A percentile compares a stretch with the other conserved stretches of the same genome.
Evolutionary conservation across 2,797 vertebrate species (phyloP).

Genomic region (Pelochelys cantorii): DNA sequence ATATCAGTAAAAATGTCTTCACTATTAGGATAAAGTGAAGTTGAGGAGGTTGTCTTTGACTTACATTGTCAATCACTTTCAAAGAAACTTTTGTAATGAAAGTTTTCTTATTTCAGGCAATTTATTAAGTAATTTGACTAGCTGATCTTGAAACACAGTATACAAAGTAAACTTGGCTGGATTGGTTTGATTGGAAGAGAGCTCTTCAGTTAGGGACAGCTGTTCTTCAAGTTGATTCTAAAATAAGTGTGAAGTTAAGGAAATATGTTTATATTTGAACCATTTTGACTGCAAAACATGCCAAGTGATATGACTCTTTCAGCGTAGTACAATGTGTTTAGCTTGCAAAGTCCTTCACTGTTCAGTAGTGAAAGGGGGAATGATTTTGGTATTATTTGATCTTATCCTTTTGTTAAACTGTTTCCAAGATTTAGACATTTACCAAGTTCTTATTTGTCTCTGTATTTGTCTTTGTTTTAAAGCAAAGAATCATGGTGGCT

Average conservation of each 20-base stretch:
- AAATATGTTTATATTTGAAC: rapidly evolving
- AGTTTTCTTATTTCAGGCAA: background rate
- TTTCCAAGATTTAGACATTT: slow-evolving; percentile 1
- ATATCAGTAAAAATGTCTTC: no score
- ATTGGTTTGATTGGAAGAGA: background rate
- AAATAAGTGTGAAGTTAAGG: background rate
- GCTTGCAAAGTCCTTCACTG: background rate
- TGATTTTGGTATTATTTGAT: rapidly evolving
- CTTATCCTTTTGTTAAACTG: background rate
- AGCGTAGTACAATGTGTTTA: background rate
- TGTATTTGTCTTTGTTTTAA: slow-evolving; percentile 43
- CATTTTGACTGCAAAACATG: background rate
- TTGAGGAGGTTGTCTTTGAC: rapidly evolving
- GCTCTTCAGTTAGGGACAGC: background rate
- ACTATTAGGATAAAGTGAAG: no score
- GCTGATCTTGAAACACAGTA: slow-evolving; percentile 1
- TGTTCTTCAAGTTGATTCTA: background rate
- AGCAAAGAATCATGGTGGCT: slow-evolving; percentile 15
- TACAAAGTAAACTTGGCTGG: background rate
- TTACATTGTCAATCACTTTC: background rate
- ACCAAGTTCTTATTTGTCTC: slow-evolving; percentile 20
- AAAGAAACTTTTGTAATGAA: background rate
- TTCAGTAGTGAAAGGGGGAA: background rate
- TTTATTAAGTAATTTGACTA: background rate
- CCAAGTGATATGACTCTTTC: slow-evolving; percentile 22